Evolutionary conservation across 2,113 vertebrate genomes (phyloP).

Genomic region (Saimiri boliviensis): DNA sequence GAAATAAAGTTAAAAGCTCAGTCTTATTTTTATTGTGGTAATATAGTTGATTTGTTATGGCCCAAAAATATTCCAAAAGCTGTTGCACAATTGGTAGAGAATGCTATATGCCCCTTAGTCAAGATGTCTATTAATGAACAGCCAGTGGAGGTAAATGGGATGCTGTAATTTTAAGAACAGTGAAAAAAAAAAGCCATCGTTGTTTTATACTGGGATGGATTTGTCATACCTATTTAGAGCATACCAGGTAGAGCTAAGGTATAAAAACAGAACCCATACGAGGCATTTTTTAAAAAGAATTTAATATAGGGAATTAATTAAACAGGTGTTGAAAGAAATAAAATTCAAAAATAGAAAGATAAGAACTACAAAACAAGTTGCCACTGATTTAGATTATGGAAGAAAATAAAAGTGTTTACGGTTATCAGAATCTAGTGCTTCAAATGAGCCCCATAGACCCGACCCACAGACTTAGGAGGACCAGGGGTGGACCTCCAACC

Average conservation of each 20-base stretch:
- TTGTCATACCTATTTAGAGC: neutral
- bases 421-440: neutral
- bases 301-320: neutral
- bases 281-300: neutral
- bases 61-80: neutral
- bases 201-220: neutral
- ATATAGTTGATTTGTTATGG: neutral
- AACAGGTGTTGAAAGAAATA: neutral
- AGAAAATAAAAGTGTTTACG: neutral
- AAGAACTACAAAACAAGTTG: neutral
- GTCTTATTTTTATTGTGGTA: constrained; percentile 8
- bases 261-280: neutral
- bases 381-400: neutral
- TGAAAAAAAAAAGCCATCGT: neutral
- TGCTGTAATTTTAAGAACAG: constrained; percentile 28
- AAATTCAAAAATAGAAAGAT: neutral
- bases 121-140: neutral
- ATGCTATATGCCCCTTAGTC: neutral
- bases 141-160: neutral
- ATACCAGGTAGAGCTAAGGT: neutral
- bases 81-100: neutral
- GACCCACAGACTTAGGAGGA: neutral
- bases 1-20: constrained; percentile 41
- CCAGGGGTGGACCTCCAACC: too few relatives aligned
- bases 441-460: neutral